Evolutionary conservation across 1,140 invertebrate species (phyloP), one percentile per base, ranked within the genome.

Genomic region (Mycetomoellerius zeteki): DNA sequence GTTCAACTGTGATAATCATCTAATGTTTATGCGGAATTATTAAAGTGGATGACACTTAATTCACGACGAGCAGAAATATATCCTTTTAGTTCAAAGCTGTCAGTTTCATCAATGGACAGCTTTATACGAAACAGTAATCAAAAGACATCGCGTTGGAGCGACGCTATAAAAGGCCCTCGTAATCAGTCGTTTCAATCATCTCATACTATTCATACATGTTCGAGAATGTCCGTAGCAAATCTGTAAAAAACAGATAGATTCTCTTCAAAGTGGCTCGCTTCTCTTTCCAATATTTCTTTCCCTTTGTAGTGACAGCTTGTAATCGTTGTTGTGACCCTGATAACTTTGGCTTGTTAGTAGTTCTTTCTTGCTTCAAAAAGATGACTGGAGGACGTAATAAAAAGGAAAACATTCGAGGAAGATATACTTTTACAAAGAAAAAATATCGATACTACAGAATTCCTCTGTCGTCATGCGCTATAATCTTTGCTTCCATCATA

Each of bases 261-360:
- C 27, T 85, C 78, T 71, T 88, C 71, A 86, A 88, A 80, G 87
- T 78, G 16, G 69, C 27, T 21, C 50, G 50, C 64, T 52, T 52
- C 2, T 43, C n/a, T 43, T 37, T 19, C 54, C 43, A 21, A 77
- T 78, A 60, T 33, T 27, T 64, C 8, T 14, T 47, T 72, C 47
- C 52, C 84, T 89, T 85, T 80, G 56, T 56, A 62, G 43, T 12
- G 12, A 21, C 69, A 85, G 37, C 60, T 75, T 50, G 64, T 76
- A 87, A 72, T 65, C 64, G n/a, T 80, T 37, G 21, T 30, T 58
- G 43, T 90, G 56, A 65, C 24, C 33, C 52, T 64, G 62, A 73
- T 88, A 82, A 88, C 84, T 73, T 89, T 81, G 56, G 60, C 75
- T 91, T 72, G 85, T 91, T 91, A 91, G 89, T 30, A 82, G 56